phyloP scores from a whole-genome alignment of 1,140 invertebrate genomes.

The Brachionus koreanus region DNA sequence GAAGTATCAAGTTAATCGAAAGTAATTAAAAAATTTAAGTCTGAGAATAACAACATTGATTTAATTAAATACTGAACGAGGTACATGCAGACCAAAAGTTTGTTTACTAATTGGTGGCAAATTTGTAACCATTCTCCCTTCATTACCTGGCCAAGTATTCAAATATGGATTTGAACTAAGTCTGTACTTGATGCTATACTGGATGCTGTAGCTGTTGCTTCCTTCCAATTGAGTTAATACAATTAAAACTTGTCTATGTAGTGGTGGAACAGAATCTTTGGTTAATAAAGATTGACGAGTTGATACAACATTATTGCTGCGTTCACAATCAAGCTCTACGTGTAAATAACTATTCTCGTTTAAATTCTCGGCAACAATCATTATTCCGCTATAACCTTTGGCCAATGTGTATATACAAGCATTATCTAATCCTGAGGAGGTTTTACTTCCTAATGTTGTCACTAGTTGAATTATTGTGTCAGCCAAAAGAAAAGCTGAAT shows the following conservation, averaged over 20 bases:
- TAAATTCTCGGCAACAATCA: conserved; percentile 35
- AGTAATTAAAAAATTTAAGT: not conserved
- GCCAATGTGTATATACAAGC: conserved; percentile 43
- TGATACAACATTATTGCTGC: conserved; percentile 31
- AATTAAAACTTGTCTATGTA: conserved; percentile 40
- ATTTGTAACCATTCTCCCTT: conserved; percentile 43
- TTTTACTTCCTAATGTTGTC: conserved; percentile 10
- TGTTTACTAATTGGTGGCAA: conserved; percentile 28
- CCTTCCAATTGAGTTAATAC: conserved; percentile 40
- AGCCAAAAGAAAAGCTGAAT: conserved; percentile 24
- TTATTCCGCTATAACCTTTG: conserved; percentile 27
- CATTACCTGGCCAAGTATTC: conserved; percentile 41
- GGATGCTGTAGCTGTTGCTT: conserved; percentile 19
- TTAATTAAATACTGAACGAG: conserved; percentile 32
- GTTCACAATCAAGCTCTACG: conserved; percentile 36
- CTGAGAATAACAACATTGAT: not conserved
- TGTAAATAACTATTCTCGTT: conserved; percentile 26
- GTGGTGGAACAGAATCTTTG: conserved; percentile 40
- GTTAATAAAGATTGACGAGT: conserved; percentile 22
- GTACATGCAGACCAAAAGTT: conserved; percentile 35
- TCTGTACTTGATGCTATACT: conserved; percentile 43
- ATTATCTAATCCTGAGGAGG: conserved; percentile 22
- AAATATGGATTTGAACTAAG: conserved; percentile 44
- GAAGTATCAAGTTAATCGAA: not conserved
- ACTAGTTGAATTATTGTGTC: conserved; percentile 23